A percentile compares a stretch with the other conserved stretches of the same genome.
phyloP scores from a whole-genome alignment of 23 tunicate species.

The Corella eumyota region DNA sequence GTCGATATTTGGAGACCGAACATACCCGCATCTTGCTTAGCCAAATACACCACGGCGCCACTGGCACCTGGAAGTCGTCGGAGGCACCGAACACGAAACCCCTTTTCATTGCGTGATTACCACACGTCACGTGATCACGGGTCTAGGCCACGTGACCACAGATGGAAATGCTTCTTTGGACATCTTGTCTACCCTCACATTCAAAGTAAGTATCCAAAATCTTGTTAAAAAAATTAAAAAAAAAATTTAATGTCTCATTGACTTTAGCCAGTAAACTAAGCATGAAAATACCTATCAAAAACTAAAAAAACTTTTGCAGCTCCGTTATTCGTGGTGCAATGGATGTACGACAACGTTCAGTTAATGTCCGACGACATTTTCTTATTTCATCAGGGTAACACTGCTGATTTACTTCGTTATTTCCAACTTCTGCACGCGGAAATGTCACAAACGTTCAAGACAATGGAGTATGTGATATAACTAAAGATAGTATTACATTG shows the following conservation, averaged over 20 bases:
- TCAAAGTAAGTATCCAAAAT: too few species aligned
- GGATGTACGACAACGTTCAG: conserved; percentile 37
- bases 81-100: too few species aligned
- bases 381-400: neutral
- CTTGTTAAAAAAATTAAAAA: too few species aligned
- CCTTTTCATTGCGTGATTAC: too few species aligned
- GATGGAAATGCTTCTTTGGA: conserved; percentile 59
- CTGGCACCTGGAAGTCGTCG: too few species aligned
- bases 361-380: conserved; percentile 10
- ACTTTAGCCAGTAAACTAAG: too few species aligned
- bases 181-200: conserved; percentile 35
- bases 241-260: too few species aligned
- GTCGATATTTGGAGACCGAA: conserved; percentile 30
- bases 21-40: conserved; percentile 14
- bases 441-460: too few species aligned
- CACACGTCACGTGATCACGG: too few species aligned
- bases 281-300: too few species aligned
- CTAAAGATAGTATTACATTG: too few species aligned
- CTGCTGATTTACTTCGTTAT: neutral
- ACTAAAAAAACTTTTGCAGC: conserved; percentile 26
- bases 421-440: conserved; percentile 16
- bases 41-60: neutral
- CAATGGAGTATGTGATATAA: too few species aligned
- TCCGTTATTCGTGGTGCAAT: conserved; percentile 26
- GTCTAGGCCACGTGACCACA: conserved; percentile 15